A percentile compares a stretch with the other conserved stretches of the same genome.
Conservation (phyloP, 1,140 invertebrate species). For the Aricia agestis region DNA sequence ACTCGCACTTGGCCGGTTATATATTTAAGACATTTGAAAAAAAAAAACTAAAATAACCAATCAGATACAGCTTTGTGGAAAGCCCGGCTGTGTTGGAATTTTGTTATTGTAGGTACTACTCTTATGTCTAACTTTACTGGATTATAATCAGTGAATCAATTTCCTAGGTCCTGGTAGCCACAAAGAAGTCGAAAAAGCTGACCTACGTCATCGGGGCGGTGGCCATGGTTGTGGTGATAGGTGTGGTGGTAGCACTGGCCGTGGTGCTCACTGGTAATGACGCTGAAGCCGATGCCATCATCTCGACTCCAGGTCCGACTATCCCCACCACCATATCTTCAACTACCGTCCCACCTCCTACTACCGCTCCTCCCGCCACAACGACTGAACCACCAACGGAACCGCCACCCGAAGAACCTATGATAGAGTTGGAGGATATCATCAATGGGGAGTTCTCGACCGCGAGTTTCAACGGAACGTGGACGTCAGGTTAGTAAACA, state of each 20-base stretch:
- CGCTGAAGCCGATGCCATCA: slow-evolving; percentile 33
- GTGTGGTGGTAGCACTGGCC: slow-evolving; percentile 48
- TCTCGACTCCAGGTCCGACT: slow-evolving; percentile 36
- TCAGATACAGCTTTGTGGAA: no score
- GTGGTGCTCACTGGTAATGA: slow-evolving; percentile 51
- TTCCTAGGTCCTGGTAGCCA: slow-evolving; percentile 56
- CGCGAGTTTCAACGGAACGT: slow-evolving; percentile 50
- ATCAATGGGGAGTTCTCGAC: slow-evolving; percentile 52
- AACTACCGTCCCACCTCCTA: slow-evolving; percentile 18
- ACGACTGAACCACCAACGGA: slow-evolving; percentile 33
- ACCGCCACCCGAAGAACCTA: slow-evolving; percentile 14
- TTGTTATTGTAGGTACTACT: no score
- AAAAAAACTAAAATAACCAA: no score
- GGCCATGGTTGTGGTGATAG: slow-evolving; percentile 52
- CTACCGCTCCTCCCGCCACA: slow-evolving; percentile 27
- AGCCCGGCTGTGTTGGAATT: no score
- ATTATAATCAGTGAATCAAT: neutral
- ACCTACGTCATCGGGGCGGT: slow-evolving; percentile 50
- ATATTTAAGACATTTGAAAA: no score
- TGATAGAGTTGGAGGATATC: slow-evolving; percentile 51
- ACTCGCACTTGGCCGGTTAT: no score
- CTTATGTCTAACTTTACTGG: neutral
- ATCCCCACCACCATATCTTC: slow-evolving; percentile 20
- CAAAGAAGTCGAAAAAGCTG: slow-evolving; percentile 50
- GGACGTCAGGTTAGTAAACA: slow-evolving; percentile 43